Conservation (phyloP, 1,140 invertebrate species). For the Patella vulgata region DNA sequence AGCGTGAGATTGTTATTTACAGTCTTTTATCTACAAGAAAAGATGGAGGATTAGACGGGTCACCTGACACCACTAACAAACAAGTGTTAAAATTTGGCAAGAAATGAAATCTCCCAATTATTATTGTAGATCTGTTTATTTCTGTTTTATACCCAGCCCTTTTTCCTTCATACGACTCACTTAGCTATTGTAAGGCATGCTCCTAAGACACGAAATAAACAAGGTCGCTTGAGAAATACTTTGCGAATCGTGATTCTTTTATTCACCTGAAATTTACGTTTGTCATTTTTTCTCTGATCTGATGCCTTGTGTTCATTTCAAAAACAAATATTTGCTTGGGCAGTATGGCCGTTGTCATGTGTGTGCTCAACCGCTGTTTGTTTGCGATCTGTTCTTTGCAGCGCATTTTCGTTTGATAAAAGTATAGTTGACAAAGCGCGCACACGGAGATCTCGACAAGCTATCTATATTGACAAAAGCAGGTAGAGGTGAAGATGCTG, state of each 20-base stretch:
- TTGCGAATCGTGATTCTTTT: too few species aligned
- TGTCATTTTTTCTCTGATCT: too few species aligned
- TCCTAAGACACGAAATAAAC: slow-evolving; percentile 5
- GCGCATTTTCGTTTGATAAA: slow-evolving; percentile 6
- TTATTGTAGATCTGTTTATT: slow-evolving; percentile 8
- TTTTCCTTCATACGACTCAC: background rate
- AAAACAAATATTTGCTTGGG: slow-evolving; percentile 7
- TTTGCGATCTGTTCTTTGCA: background rate
- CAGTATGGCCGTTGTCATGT: slow-evolving; percentile 2
- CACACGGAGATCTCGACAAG: background rate
- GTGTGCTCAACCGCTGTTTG: slow-evolving; percentile 1
- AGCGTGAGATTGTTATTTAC: too few species aligned
- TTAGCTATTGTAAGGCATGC: slow-evolving; percentile 5
- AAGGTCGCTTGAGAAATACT: background rate
- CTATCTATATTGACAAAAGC: slow-evolving; percentile 5
- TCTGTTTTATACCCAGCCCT: background rate
- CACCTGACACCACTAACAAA: slow-evolving; percentile 5
- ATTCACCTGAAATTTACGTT: too few species aligned
- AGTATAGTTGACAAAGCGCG: slow-evolving; percentile 5
- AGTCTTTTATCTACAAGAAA: background rate
- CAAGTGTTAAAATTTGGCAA: slow-evolving; percentile 1
- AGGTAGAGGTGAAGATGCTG: slow-evolving; percentile 5
- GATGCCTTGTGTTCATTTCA: slow-evolving; percentile 1
- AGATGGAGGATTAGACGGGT: background rate
- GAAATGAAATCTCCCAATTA: slow-evolving; percentile 9